These are phyloP conservation scores for Spea multiplicata DNA, from an alignment of 2,113 vertebrate species.

Conservation along the genomic window DNA sequence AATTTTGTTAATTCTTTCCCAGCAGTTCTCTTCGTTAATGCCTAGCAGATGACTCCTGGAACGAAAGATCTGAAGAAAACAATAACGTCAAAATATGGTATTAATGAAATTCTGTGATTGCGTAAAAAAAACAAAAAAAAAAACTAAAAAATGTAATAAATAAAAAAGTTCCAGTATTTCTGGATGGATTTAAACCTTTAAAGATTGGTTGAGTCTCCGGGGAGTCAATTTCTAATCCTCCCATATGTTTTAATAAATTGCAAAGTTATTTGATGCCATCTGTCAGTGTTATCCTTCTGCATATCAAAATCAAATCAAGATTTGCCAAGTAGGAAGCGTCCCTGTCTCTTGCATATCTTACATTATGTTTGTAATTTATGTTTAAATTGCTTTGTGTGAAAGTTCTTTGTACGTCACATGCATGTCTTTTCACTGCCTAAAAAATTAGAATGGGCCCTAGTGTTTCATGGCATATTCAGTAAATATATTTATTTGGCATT, in stretches of 20 bases:
- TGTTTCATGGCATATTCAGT: too few species aligned
- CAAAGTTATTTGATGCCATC: neutral
- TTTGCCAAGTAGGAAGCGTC: too few species aligned
- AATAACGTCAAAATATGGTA: neutral
- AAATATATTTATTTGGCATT: too few species aligned
- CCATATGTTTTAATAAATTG: slow-evolving; percentile 1
- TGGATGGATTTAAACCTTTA: neutral
- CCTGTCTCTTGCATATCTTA: too few species aligned
- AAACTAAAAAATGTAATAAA: neutral
- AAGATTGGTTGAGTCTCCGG: neutral
- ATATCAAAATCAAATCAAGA: neutral
- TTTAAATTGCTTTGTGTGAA: too few species aligned
- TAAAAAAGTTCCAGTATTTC: neutral
- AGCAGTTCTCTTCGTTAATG: slow-evolving; percentile 15
- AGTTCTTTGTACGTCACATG: too few species aligned
- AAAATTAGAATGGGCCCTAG: too few species aligned
- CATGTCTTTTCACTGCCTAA: too few species aligned
- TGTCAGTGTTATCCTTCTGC: neutral
- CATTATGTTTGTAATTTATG: too few species aligned
- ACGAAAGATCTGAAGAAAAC: neutral
- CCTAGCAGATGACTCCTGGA: neutral
- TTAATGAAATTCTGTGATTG: neutral
- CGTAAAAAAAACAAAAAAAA: neutral
- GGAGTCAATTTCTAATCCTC: neutral
- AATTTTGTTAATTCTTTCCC: slow-evolving; percentile 28